Base-by-base conservation (phyloP, 1,140 invertebrate genomes). In the Phocides pigmalion region DNA sequence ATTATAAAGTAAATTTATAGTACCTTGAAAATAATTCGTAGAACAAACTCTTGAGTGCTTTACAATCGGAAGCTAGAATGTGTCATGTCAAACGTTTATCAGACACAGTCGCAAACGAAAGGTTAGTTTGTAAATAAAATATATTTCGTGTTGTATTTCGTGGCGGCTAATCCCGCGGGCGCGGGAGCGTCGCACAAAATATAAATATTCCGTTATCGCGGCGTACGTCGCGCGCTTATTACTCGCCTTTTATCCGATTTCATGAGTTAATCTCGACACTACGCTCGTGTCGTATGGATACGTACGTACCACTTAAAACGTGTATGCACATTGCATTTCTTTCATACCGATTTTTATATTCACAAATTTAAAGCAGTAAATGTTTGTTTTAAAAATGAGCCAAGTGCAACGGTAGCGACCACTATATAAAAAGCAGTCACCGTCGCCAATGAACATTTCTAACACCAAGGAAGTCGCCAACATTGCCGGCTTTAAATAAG, bases 161-260 rank as follows among this genome's bases (percentile, higher is more conserved):
- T 39, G 4, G 35, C 9, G 12, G 35, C 35, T 20, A 46, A 46
- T 19, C 17, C 16, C 16, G 17, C 16, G 42, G 51, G 59, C 25
- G 46, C n/a, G 32, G 32, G 32, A n/a, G 32, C 58, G 25, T 19
- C 12, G 44, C 46, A 46, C 42, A 41, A 56, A 42, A 50, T 63
- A 76, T 79, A 79, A 76, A 82, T 75, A 73, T 67, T 62, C 56
- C 51, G 56, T 63, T 79, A 83, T 83, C 72, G 51, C 64, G 62
- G n/a, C 51, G 50, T 35, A 63, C 49, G 67, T 70, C 70, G 47
- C 61, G 62, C 69, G 67, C 72, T 79, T 79, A 76, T 79, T 76
- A 74, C 72, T 66, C 62, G 62, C 39, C 64, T 67, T 79, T 79
- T 81, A 81, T 81, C 74, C 68, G 66, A 75, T 74, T 77, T 68